A percentile compares a stretch with the other conserved stretches of the same genome.
Evolutionary conservation across 2,888 invertebrate genomes (phyloP).

Genomic region (Portevinia maculata): DNA sequence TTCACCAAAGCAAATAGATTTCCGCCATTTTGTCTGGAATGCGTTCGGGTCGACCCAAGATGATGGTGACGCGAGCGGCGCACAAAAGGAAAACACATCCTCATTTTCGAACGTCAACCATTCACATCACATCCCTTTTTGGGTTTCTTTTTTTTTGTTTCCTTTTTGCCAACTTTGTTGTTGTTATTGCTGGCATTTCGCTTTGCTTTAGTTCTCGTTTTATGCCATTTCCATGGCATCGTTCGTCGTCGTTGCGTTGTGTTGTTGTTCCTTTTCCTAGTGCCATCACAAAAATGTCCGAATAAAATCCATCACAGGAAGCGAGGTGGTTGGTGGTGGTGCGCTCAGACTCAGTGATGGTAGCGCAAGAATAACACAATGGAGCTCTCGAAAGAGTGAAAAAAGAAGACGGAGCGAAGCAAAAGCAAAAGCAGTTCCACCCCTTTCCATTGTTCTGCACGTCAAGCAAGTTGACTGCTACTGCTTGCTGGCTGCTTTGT

Average conservation of each 20-base stretch:
- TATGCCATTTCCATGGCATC: constrained; percentile 37
- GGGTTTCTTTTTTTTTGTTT: constrained; percentile 38
- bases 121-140: constrained; percentile 73
- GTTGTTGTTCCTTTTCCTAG: constrained; percentile 61
- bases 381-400: constrained; percentile 20
- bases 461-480: constrained; percentile 77
- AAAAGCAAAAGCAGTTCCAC: constrained; percentile 78
- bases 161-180: constrained; percentile 34
- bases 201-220: constrained; percentile 51
- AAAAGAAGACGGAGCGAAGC: constrained; percentile 54
- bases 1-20: constrained; percentile 52
- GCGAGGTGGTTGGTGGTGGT: constrained; percentile 64
- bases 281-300: constrained; percentile 74
- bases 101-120: constrained; percentile 67
- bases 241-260: constrained; percentile 22
- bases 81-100: constrained; percentile 67
- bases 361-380: constrained; percentile 11
- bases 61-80: constrained; percentile 61
- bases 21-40: constrained; percentile 69
- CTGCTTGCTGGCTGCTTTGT: constrained; percentile 27
- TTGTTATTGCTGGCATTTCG: constrained; percentile 2
- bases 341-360: constrained; percentile 17
- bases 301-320: constrained; percentile 73
- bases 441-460: constrained; percentile 83
- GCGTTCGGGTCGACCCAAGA: constrained; percentile 65